phyloP scores from a whole-genome alignment of 1,140 invertebrate species.

The Bicyclus anynana region DNA sequence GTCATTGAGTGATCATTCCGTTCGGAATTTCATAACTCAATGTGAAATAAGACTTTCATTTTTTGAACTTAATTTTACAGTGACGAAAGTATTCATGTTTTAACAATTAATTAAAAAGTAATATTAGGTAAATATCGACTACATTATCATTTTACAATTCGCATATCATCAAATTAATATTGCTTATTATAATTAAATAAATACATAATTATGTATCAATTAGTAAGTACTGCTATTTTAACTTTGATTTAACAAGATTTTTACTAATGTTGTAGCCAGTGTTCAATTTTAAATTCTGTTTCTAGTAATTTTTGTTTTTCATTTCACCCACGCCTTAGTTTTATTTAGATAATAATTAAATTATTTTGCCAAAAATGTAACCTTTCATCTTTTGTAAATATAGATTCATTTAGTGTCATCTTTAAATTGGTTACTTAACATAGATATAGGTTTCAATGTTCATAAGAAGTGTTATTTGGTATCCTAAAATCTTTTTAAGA shows the following conservation, averaged over 20 bases:
- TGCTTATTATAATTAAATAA: too few relatives aligned
- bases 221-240: too few relatives aligned
- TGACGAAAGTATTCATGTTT: slow-evolving; percentile 19
- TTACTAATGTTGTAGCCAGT: slow-evolving; percentile 14
- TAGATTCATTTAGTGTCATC: slow-evolving; percentile 43
- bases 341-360: slow-evolving; percentile 56
- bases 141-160: too few relatives aligned
- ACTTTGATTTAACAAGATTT: too few relatives aligned
- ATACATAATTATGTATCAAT: too few relatives aligned
- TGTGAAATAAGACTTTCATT: slow-evolving; percentile 6
- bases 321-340: slow-evolving; percentile 37
- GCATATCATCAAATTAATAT: too few relatives aligned
- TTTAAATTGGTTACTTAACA: slow-evolving; percentile 42
- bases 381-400: slow-evolving; percentile 61
- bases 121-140: too few relatives aligned
- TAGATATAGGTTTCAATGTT: slow-evolving; percentile 47
- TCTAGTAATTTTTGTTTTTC: slow-evolving; percentile 1
- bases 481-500: slow-evolving; percentile 35
- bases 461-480: slow-evolving; percentile 33
- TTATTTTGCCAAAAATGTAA: slow-evolving; percentile 69
- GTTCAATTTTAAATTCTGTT: slow-evolving; percentile 9
- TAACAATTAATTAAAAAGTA: too few relatives aligned
- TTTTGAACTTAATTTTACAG: slow-evolving; percentile 10
- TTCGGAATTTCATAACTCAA: slow-evolving; percentile 22
- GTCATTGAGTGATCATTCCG: slow-evolving; percentile 21